Conservation (phyloP, 2,888 invertebrate species). For the Morpho helenor region DNA sequence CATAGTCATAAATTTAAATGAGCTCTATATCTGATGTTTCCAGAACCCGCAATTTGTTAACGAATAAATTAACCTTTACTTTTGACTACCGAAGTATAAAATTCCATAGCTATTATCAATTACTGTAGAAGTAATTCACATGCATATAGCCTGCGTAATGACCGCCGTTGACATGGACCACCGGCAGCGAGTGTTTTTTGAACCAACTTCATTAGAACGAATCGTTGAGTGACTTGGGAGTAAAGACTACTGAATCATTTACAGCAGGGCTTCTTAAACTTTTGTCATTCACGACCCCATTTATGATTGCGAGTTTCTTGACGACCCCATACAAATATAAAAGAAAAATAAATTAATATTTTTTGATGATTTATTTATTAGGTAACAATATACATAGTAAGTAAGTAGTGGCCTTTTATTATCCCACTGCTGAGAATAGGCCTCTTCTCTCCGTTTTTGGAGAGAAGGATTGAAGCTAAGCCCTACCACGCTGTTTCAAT, state of each 20-base stretch:
- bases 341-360: too few relatives aligned
- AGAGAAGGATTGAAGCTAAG: too few relatives aligned
- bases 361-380: too few relatives aligned
- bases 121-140: slow-evolving; percentile 22
- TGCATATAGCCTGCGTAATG: slow-evolving; percentile 29
- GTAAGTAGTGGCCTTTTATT: too few relatives aligned
- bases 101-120: slow-evolving; percentile 21
- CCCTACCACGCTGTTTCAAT: too few relatives aligned
- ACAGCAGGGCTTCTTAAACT: slow-evolving; percentile 1
- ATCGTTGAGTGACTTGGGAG: slow-evolving; percentile 52
- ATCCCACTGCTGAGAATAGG: too few relatives aligned
- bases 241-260: slow-evolving; percentile 38
- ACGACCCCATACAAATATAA: too few relatives aligned
- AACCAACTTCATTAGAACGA: slow-evolving; percentile 57
- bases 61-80: slow-evolving; percentile 13
- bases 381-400: too few relatives aligned
- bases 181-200: slow-evolving; percentile 66
- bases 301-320: too few relatives aligned
- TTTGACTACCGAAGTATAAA: slow-evolving; percentile 10
- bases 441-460: too few relatives aligned
- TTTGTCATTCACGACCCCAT: too few relatives aligned
- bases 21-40: background rate
- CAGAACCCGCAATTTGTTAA: slow-evolving; percentile 6
- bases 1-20: too few relatives aligned
- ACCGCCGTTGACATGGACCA: slow-evolving; percentile 46